These are phyloP conservation scores for Campoplex nolae DNA, from an alignment of 2,888 invertebrate genomes.

Conservation along the genomic window DNA sequence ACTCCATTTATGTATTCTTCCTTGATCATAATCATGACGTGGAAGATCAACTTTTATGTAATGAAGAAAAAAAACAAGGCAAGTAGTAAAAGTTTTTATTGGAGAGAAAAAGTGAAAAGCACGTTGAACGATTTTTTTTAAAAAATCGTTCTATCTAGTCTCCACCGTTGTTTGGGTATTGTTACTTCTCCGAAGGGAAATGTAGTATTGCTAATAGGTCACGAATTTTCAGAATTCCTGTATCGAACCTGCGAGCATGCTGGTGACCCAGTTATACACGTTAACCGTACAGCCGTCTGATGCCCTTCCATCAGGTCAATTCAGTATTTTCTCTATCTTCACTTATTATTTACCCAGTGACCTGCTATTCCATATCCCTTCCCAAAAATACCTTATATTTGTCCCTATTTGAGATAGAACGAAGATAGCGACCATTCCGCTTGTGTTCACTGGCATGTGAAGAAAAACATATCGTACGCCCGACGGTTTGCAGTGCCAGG, in stretches of 20 bases:
- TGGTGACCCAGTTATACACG: constrained; percentile 79
- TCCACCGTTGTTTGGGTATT: background rate
- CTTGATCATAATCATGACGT: constrained; percentile 19
- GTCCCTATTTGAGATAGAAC: background rate
- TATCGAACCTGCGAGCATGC: constrained; percentile 74
- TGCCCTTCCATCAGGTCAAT: constrained; percentile 47
- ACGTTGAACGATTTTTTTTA: background rate
- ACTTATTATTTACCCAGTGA: constrained; percentile 18
- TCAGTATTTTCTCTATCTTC: constrained; percentile 1
- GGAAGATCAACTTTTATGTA: background rate
- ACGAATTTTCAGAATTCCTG: constrained; percentile 27
- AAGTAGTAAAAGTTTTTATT: background rate
- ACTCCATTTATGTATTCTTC: constrained; percentile 31
- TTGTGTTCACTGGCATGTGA: constrained; percentile 19
- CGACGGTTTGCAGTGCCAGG: constrained; percentile 17
- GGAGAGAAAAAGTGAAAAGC: background rate
- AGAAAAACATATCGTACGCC: constrained; percentile 15
- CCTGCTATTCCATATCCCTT: constrained; percentile 18
- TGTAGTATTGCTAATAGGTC: background rate
- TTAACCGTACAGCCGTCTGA: constrained; percentile 75
- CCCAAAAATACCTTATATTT: constrained; percentile 15
- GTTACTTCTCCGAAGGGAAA: background rate
- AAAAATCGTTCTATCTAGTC: background rate
- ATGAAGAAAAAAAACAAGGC: constrained; percentile 4
- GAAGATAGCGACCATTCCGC: constrained; percentile 18